phyloP scores from a whole-genome alignment of 1,140 invertebrate species.

The Lepidurus couesii region DNA sequence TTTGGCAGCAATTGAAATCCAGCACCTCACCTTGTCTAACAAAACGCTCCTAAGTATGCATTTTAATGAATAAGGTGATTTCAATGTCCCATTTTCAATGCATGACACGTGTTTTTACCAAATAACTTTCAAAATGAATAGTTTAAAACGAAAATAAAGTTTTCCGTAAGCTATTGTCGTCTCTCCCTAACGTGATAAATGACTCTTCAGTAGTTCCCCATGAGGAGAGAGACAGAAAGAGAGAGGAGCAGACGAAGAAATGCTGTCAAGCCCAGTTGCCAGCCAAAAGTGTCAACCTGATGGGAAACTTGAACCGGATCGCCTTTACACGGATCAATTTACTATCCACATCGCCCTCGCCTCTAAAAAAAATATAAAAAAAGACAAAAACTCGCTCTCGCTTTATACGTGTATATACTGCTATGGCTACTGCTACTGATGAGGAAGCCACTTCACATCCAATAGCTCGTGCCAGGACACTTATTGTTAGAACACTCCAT shows the following conservation, averaged over 20 bases:
- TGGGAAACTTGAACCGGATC: conserved; percentile 2
- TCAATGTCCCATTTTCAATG: background rate
- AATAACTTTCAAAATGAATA: background rate
- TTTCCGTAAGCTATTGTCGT: background rate
- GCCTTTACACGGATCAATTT: conserved; percentile 19
- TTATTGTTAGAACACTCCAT: conserved; percentile 12
- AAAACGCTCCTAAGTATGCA: background rate
- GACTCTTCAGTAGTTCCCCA: background rate
- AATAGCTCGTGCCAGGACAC: conserved; percentile 20
- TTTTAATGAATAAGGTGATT: background rate
- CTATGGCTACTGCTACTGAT: no score
- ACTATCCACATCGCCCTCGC: background rate
- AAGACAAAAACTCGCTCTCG: background rate
- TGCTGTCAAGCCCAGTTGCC: background rate
- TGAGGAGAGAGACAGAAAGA: background rate
- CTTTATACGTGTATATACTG: no score
- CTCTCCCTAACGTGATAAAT: background rate
- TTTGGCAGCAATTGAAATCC: no score
- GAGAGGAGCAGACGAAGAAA: background rate
- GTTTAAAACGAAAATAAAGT: background rate
- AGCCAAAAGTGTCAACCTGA: background rate
- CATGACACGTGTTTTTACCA: background rate
- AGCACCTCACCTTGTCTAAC: background rate
- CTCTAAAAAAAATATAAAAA: background rate
- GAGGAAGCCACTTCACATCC: background rate